Evolutionary conservation across 2,113 vertebrate genomes (phyloP).

Genomic region (Sakesphorus luctuosus): DNA sequence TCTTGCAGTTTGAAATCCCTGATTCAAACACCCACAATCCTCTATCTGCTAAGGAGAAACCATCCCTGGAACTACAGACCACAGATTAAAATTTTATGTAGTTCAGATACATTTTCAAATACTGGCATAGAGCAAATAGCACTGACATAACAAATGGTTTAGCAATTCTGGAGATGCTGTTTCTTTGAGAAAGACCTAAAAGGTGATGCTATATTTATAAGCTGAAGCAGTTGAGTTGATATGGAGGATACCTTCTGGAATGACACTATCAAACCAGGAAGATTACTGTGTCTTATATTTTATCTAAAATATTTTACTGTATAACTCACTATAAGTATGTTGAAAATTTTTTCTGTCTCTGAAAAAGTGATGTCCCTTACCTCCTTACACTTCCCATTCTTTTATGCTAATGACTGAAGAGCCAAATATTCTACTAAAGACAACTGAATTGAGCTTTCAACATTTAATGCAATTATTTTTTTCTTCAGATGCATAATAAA

Average conservation of each 20-base stretch:
- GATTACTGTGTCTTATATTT: neutral
- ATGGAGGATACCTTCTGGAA: neutral
- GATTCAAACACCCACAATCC: neutral
- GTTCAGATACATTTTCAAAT: neutral
- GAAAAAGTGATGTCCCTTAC: neutral
- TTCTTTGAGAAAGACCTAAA: neutral
- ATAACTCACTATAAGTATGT: neutral
- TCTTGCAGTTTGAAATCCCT: neutral
- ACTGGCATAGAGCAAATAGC: neutral
- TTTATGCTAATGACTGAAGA: neutral
- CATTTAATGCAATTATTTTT: neutral
- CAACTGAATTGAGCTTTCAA: neutral
- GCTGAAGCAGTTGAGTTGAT: neutral
- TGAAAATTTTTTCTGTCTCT: neutral
- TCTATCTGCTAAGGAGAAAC: neutral
- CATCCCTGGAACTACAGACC: neutral
- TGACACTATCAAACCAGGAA: neutral
- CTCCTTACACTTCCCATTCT: neutral
- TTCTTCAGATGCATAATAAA: neutral
- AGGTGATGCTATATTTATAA: neutral
- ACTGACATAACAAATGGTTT: neutral
- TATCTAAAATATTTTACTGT: neutral
- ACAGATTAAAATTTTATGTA: neutral
- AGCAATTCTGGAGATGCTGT: neutral
- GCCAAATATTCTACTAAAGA: neutral